Base-by-base conservation (phyloP, 2,888 invertebrate species). In the Leptopilina drosophilae region DNA sequence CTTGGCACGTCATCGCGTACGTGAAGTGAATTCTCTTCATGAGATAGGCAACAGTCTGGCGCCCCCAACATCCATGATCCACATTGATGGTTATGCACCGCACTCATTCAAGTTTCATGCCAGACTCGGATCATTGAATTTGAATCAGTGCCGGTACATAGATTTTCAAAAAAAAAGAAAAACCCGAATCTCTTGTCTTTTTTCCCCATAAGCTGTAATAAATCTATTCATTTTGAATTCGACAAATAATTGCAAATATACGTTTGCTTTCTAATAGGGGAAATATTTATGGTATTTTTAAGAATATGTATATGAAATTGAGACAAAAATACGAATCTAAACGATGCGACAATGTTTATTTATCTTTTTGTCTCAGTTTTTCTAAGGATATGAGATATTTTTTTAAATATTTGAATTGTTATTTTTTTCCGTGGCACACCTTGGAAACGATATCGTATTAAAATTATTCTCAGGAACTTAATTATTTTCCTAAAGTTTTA, bases 51-150 rank as follows among this genome's bases (percentile, higher is more conserved):
- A 73, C 73, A 73, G 73, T 73, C 73, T 73, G 73, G 56, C 73
- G 56, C 73, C n/a, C n/a, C n/a, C 73, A 73, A 56, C 73, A 73
- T 56, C 73, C 73, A 69, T 49, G 26, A 69, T 69, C 53, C 46
- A 69, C 69, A 53, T 69, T 69, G 69, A 69, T 69, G 26, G 46
- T 20, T 49, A 56, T 56, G 56, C 56, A 56, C 33, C 14, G 73
- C 56, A 56, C 33, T 73, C 73, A 73, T 73, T 73, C 73, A 56
- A 56, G n/a, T 56, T 73, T 11, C 73, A 73, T 49, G 2, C 56
- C 56, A 56, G 73, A 73, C 73, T 73, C 73, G 56, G 73, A 73
- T 73, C 73, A 73, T 73, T 73, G 56, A 73, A 73, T 73, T 56
- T 53, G 56, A 56, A 56, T 73, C 56, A 73, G 33, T 53, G 53